These are phyloP conservation scores for Procambarus virginalis DNA, from an alignment of 1,140 invertebrate species.

Conservation along the genomic window DNA sequence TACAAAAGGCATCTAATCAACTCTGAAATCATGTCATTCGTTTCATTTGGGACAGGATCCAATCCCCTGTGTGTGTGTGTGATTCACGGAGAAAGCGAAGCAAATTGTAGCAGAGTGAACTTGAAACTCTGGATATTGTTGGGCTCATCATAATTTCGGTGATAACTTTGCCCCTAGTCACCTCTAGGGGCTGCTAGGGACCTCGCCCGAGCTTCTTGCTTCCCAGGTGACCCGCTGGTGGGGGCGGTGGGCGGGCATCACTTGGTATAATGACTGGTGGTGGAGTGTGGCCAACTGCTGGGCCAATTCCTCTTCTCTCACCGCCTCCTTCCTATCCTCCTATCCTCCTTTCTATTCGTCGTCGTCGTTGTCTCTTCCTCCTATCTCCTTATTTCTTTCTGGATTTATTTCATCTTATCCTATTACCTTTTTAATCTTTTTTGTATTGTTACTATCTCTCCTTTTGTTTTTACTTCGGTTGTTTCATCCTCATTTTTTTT, in stretches of 20 bases:
- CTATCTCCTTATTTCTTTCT: background rate
- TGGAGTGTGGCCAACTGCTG: constrained; percentile 16
- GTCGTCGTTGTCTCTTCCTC: background rate
- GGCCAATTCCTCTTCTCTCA: background rate
- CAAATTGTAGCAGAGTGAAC: background rate
- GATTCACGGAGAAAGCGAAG: background rate
- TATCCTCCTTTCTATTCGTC: background rate
- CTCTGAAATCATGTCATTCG: constrained; percentile 20
- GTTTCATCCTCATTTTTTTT: no score
- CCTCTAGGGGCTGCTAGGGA: no score
- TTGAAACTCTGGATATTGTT: background rate
- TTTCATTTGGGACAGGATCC: constrained; percentile 12
- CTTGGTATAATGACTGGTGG: constrained; percentile 20
- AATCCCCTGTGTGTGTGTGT: background rate
- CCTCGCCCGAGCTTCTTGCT: no score
- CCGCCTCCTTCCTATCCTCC: background rate
- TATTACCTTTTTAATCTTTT: no score
- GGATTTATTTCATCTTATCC: no score
- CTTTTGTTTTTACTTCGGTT: no score
- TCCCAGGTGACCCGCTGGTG: background rate
- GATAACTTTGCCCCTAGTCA: background rate
- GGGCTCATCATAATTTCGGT: background rate
- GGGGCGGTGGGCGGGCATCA: constrained; percentile 6
- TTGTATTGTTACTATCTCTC: no score
- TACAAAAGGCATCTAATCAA: constrained; percentile 34